Base-by-base conservation (phyloP, 2,113 vertebrate species). In the Alectura lathami region DNA sequence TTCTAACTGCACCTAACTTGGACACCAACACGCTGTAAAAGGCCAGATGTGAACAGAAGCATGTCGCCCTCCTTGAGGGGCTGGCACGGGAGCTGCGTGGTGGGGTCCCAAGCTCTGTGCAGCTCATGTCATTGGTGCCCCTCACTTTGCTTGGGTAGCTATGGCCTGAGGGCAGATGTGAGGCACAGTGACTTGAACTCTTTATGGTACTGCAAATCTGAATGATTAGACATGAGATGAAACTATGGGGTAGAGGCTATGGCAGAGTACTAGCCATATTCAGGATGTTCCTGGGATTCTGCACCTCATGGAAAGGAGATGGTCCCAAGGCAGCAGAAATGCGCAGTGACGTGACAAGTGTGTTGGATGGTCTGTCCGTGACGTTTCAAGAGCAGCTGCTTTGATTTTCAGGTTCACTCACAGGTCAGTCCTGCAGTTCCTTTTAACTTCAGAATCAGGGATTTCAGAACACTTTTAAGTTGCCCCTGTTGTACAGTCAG, bases 151-250 rank as follows among this genome's bases (percentile, higher is more conserved):
- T 86, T n/a, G 43, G 59, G 63, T 23, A 60, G 29, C 32, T 18
- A 27, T n/a, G 30, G 43, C 62, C 83, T 68, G 34, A 68, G 64
- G 34, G 47, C 68, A 66, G 20, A 29, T 36, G 38, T 2, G 38
- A 86, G 36, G 22, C 75, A 64, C 8, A 6, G n/a, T 60, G 50
- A 70, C 57, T n/a, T 38, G 67, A 93, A 59, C 24, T 83, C 45
- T 59, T 59, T 50, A 59, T 9, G 43, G 18, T 30, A 32, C 63
- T 56, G 32, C 30, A 72, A 56, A 60, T 78, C 73, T 68, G 66
- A 62, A 48, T 75, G 77, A 95, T 76, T 95, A 93, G 34, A 90
- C 15, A 70, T 34, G 38, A 81, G 29, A 40, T 68, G 86, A 77
- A 91, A 56, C 18, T n/a, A 63, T 29, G 20, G 1, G 16, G 12